Evolutionary conservation across 2,888 invertebrate species (phyloP), one percentile per base, ranked within the genome.

Genomic region (Metalampra italica): DNA sequence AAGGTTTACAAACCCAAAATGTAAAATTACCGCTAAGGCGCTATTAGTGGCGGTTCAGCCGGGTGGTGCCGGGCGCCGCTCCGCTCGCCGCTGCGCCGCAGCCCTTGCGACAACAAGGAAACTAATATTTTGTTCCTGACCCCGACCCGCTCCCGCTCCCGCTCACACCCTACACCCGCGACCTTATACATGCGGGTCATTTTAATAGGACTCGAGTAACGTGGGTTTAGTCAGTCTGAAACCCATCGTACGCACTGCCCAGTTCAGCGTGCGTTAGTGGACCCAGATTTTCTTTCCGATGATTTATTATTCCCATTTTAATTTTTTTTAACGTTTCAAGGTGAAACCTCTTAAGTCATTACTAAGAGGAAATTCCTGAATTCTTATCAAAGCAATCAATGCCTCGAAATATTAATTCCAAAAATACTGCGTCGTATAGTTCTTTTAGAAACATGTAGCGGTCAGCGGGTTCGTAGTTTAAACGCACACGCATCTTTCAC

Each of bases 91-190:
- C 86, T 75, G 82, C 83, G 82, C 88, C 85, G 86, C 82, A 78
- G 84, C 89, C 90, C 90, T 90, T 90, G 89, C 89, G 90, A 90
- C 88, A 90, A 90, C 90, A 90, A 90, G 84, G 88, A 90, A 90
- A 90, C 90, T 90, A 90, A 90, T 90, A 89, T 90, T 90, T 80
- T 88, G 88, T 83, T 90, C 89, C 87, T 87, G 79, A 83, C 82
- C 79, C 84, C 82, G 66, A 62, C 68, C 80, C 81, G 66, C 71
- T 64, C 62, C 59, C 75, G 64, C 73, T 64, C 60, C 61, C 76
- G 61, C 68, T 59, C 60, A 45, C 54, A 55, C 69, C 65, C 69
- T 59, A 68, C 59, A 57, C 60, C 56, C 53, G 53, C 49, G 42
- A 54, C 34, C 34, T 52, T 39, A 52, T 42, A 43, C 41, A 49